Evolutionary conservation across 1,140 invertebrate genomes (phyloP).

Genomic region (Hylaeus anthracinus): DNA sequence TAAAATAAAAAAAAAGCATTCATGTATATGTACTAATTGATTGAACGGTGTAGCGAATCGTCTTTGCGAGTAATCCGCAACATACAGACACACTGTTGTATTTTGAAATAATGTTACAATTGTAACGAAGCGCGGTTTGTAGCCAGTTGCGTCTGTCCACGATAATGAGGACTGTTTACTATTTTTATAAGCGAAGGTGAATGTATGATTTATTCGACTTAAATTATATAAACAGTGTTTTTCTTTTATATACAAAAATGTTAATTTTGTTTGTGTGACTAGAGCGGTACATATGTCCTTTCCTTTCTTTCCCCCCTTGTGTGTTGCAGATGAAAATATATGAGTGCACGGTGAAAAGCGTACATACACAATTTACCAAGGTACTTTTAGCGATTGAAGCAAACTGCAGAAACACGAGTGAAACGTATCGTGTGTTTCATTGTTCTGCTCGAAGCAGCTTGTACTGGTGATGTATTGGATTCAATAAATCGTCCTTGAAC

Average conservation of each 20-base stretch:
- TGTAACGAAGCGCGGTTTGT: constrained; percentile 58
- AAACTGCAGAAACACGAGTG: not conserved
- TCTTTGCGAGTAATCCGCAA: constrained; percentile 4
- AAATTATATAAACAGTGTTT: constrained; percentile 65
- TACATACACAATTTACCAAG: not conserved
- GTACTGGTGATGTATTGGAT: constrained; percentile 68
- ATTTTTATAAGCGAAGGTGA: constrained; percentile 77
- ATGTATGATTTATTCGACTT: constrained; percentile 72
- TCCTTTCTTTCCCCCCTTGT: constrained; percentile 19
- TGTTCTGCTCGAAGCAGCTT: constrained; percentile 57
- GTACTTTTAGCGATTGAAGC: constrained; percentile 12
- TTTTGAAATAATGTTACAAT: constrained; percentile 56
- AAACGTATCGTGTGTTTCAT: constrained; percentile 7
- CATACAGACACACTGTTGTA: constrained; percentile 34
- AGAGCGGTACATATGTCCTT: constrained; percentile 10
- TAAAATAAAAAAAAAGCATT: not conserved
- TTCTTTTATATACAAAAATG: constrained; percentile 48
- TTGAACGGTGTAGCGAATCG: not conserved
- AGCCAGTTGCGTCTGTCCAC: constrained; percentile 65
- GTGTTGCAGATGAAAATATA: not conserved
- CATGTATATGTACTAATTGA: not conserved
- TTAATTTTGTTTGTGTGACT: constrained; percentile 36
- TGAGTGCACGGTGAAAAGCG: not conserved
- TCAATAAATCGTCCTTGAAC: constrained; percentile 69
- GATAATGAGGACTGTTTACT: constrained; percentile 73